Base-by-base conservation (phyloP, 2,888 invertebrate genomes). In the Deilephila elpenor region DNA sequence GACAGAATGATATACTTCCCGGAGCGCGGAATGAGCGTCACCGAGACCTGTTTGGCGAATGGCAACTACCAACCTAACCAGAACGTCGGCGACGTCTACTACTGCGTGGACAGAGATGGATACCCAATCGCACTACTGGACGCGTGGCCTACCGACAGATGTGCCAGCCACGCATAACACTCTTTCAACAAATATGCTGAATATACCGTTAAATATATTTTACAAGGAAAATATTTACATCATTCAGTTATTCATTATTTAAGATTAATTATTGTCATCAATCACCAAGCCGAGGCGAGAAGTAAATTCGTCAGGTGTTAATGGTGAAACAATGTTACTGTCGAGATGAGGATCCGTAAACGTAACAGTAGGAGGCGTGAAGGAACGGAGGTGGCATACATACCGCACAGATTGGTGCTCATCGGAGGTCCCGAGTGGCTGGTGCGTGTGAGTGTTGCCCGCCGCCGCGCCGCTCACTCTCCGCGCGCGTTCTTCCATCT, bases 21-120 rank as follows among this genome's bases (percentile, higher is more conserved):
- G 6, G 91, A 90, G 74, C 91, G 86, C 51, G 95, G 95, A 3
- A 89, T 94, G 88, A 83, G 86, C 37, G 92, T 95, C 79, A 88
- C 91, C 8, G 91, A 94, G 81, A 85, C 87, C 20, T 96, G 96
- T 83, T 79, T 80, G 20, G 91, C 89, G 25, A 95, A 95, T 83
- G 96, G 96, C 70, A 96, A 96, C 91, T 96, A 96, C 85, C 86
- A 89, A 44, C 82, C 90, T n/a, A 83, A 90, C 76, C 96, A 96
- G 87, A 91, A 91, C 75, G 92, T 93, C 56, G 95, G 95, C 25
- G 92, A 92, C 73, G 87, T 89, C 6, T 91, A 86, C 80, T 96
- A 95, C 88, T 96, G 96, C 82, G 95, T 96, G 6, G 96, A 96
- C 84, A 83, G 84, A 3, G 96, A 96, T 86, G 96, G 96, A 1